These are phyloP conservation scores for Morpho achilles DNA, from an alignment of 2,888 invertebrate genomes.

Conservation along the genomic window DNA sequence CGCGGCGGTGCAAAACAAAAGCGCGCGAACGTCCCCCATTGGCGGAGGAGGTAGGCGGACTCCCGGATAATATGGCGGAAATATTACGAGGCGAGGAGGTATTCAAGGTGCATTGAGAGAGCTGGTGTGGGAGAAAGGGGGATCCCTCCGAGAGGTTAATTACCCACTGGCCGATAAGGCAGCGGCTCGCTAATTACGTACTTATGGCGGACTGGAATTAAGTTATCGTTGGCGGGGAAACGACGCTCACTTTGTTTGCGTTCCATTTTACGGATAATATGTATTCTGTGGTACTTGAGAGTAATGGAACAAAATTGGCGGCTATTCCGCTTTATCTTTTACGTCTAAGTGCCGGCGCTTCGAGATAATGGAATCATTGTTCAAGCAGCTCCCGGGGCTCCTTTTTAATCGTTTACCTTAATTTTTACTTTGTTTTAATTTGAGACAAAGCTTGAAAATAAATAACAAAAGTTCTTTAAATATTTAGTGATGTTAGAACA, in stretches of 20 bases:
- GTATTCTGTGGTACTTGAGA: slow-evolving; percentile 64
- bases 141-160: slow-evolving; percentile 70
- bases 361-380: slow-evolving; percentile 72
- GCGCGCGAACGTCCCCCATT: slow-evolving; percentile 74
- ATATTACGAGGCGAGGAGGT: slow-evolving; percentile 76
- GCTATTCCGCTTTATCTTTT: slow-evolving; percentile 71
- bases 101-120: slow-evolving; percentile 65
- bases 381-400: slow-evolving; percentile 57
- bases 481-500: not conserved
- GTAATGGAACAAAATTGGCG: slow-evolving; percentile 76
- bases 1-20: slow-evolving; percentile 70
- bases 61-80: slow-evolving; percentile 76
- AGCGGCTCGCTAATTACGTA: slow-evolving; percentile 79
- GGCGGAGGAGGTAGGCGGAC: slow-evolving; percentile 76
- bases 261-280: slow-evolving; percentile 76
- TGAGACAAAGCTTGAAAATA: slow-evolving; percentile 10
- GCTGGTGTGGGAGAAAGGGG: slow-evolving; percentile 40
- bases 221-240: slow-evolving; percentile 76
- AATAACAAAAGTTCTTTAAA: slow-evolving; percentile 5
- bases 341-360: slow-evolving; percentile 48
- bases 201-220: slow-evolving; percentile 79
- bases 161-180: slow-evolving; percentile 78
- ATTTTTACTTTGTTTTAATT: slow-evolving; percentile 30
- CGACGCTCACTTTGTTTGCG: slow-evolving; percentile 77
- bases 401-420: slow-evolving; percentile 73